A percentile compares a stretch with the other conserved stretches of the same genome.
Evolutionary conservation across 2,113 vertebrate species (phyloP).

Genomic region (Hippolais icterina): DNA sequence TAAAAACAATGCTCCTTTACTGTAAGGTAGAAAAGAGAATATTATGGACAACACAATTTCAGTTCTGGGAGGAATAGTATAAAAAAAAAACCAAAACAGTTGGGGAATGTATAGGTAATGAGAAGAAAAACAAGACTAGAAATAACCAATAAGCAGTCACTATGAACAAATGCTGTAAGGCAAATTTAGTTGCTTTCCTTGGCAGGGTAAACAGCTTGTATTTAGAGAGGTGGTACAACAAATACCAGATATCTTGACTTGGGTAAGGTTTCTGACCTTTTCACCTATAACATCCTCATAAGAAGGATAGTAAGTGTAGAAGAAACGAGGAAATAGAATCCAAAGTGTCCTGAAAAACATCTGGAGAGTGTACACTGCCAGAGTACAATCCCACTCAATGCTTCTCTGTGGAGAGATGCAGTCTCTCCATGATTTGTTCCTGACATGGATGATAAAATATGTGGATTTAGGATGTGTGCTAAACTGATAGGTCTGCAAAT

Average conservation of each 20-base stretch:
- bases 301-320: not conserved
- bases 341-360: not conserved
- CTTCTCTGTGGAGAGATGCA: not conserved
- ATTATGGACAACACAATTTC: not conserved
- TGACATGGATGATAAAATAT: not conserved
- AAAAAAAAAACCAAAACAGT: not conserved
- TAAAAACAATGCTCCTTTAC: not conserved
- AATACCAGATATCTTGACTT: not conserved
- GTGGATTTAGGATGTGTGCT: not conserved
- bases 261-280: not conserved
- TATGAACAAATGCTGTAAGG: not conserved
- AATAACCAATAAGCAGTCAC: not conserved
- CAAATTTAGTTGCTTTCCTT: not conserved
- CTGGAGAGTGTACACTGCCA: rapidly evolving
- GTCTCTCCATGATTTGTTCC: not conserved
- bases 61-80: not conserved
- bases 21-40: not conserved
- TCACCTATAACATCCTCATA: not conserved
- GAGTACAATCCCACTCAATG: not conserved
- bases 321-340: not conserved
- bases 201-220: not conserved
- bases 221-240: not conserved
- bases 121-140: not conserved
- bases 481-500: not conserved
- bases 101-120: not conserved